phyloP scores from a whole-genome alignment of 1,140 invertebrate species.

The Saccostrea glomerata region DNA sequence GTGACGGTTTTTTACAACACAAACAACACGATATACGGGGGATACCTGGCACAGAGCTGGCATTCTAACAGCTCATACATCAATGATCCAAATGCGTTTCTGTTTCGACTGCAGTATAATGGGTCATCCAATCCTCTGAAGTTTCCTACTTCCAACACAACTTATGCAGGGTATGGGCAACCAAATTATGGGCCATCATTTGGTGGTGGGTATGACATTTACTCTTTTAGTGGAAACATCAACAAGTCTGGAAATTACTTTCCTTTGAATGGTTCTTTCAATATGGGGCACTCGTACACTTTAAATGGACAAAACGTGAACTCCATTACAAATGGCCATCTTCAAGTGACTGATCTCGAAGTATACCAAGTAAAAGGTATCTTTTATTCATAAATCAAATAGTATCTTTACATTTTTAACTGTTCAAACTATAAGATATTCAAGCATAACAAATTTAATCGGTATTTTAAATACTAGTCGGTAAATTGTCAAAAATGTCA shows the following conservation, averaged over 20 bases:
- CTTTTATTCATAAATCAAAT: no score
- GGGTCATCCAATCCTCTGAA: slow-evolving; percentile 35
- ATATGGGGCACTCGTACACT: not conserved
- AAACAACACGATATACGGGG: slow-evolving; percentile 55
- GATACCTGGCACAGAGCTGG: slow-evolving; percentile 58
- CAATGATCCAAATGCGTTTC: slow-evolving; percentile 55
- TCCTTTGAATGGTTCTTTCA: not conserved
- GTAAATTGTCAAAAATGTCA: no score
- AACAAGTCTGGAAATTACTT: not conserved
- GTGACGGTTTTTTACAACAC: slow-evolving; percentile 59
- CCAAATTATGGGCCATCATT: slow-evolving; percentile 52
- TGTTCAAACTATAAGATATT: no score
- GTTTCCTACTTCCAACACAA: not conserved
- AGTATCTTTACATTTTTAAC: no score
- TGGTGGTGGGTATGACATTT: slow-evolving; percentile 40
- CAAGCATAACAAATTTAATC: no score
- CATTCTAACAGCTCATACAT: slow-evolving; percentile 29
- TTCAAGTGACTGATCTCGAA: slow-evolving; percentile 30
- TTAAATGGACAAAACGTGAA: slow-evolving; percentile 6
- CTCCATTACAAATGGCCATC: not conserved
- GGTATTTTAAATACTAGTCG: no score
- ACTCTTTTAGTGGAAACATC: not conserved
- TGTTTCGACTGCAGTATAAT: slow-evolving; percentile 50
- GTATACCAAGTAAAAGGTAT: slow-evolving; percentile 31
- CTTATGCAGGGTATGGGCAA: not conserved